Evolutionary conservation across 1,140 invertebrate genomes (phyloP).

Genomic region (Orius laevigatus): DNA sequence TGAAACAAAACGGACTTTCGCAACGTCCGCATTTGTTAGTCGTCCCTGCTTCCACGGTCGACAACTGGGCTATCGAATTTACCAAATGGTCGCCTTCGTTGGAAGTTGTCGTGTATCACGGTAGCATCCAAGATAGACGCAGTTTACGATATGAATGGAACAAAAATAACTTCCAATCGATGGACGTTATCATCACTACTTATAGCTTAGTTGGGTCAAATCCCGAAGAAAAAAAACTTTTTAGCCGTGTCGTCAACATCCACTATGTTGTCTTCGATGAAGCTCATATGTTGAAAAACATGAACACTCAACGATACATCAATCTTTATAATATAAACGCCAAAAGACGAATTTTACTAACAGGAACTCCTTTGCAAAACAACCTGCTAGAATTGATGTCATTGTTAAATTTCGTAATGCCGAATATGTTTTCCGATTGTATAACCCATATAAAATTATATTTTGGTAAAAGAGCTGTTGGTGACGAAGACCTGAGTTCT

Average conservation of each 20-base stretch:
- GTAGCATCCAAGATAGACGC: constrained; percentile 67
- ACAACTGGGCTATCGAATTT: constrained; percentile 80
- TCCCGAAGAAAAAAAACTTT: constrained; percentile 66
- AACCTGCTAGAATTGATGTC: constrained; percentile 92
- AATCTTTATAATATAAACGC: constrained; percentile 77
- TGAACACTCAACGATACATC: constrained; percentile 78
- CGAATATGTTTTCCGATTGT: constrained; percentile 78
- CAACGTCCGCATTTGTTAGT: constrained; percentile 72
- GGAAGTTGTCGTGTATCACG: constrained; percentile 73
- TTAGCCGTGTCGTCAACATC: constrained; percentile 85
- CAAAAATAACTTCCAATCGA: constrained; percentile 51
- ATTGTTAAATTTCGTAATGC: constrained; percentile 88
- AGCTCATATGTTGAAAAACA: constrained; percentile 95
- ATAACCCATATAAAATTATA: constrained; percentile 73
- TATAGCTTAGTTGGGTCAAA: constrained; percentile 59
- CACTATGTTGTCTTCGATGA: constrained; percentile 94
- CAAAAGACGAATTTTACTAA: constrained; percentile 63
- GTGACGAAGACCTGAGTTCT: constrained; percentile 35
- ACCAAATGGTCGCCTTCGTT: constrained; percentile 68
- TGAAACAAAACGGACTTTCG: constrained; percentile 44
- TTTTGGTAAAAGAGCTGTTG: constrained; percentile 40
- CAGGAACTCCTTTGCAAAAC: constrained; percentile 90
- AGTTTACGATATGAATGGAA: constrained; percentile 58
- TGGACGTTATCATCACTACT: constrained; percentile 80
- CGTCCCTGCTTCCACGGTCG: constrained; percentile 81